phyloP scores from a whole-genome alignment of 2,888 invertebrate genomes.

The Thecophora atra region DNA sequence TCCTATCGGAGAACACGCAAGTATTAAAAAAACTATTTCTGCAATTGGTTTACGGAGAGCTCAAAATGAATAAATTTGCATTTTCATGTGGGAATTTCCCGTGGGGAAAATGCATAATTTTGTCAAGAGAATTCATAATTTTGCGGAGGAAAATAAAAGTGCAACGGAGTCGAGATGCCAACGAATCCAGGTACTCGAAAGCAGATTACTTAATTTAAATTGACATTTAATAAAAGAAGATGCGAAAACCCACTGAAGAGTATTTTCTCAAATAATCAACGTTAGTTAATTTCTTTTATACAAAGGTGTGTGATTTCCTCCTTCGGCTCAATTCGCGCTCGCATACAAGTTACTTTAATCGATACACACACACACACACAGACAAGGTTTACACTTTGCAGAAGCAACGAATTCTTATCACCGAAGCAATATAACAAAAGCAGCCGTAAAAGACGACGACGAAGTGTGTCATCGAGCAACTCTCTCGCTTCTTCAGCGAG shows the following conservation, averaged over 20 bases:
- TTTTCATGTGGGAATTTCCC: constrained; percentile 16
- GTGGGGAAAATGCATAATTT: neutral
- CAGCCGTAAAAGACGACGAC: neutral
- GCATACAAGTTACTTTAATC: no score
- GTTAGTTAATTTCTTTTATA: no score
- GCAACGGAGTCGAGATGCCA: neutral
- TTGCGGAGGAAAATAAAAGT: neutral
- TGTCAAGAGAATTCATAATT: neutral
- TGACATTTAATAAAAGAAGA: neutral
- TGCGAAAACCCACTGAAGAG: neutral
- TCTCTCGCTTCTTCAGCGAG: no score
- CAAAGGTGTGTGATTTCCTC: no score
- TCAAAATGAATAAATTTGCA: neutral
- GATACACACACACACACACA: no score
- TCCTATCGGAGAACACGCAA: neutral
- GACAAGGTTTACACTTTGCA: no score
- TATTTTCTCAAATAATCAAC: no score
- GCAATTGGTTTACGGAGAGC: neutral
- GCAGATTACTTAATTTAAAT: neutral
- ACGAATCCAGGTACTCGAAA: no score
- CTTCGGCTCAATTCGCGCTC: no score
- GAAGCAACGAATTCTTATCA: no score
- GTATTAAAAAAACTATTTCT: neutral
- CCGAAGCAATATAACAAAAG: no score
- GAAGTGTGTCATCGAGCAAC: neutral